Evolutionary conservation across 1,140 invertebrate genomes (phyloP).

Genomic region (Epicauta chinensis): DNA sequence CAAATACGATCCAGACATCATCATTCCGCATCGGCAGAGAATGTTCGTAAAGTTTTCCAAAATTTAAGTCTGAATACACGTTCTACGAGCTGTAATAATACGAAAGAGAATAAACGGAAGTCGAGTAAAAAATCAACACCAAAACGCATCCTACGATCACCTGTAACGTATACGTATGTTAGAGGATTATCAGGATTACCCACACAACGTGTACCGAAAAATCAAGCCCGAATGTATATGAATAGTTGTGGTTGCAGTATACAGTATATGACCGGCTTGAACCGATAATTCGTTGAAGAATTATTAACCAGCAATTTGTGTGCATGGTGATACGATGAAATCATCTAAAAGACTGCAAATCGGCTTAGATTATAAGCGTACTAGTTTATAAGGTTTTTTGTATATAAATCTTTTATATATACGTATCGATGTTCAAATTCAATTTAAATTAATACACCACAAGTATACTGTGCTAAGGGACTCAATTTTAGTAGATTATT

Average conservation of each 20-base stretch:
- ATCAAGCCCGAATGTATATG: conserved; percentile 38
- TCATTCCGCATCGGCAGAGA: conserved; percentile 53
- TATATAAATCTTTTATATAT: conserved; percentile 4
- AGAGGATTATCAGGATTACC: conserved; percentile 70
- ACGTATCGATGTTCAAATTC: not conserved
- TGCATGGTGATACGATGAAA: not conserved
- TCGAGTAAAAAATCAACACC: conserved; percentile 51
- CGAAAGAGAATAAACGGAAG: conserved; percentile 42
- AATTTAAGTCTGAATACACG: conserved; percentile 55
- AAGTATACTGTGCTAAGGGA: conserved; percentile 10
- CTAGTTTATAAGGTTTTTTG: conserved; percentile 15
- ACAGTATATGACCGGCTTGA: conserved; percentile 38
- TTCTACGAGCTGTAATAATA: conserved; percentile 54
- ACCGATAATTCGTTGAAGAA: conserved; percentile 31
- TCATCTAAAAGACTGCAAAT: not conserved
- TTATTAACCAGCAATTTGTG: not conserved
- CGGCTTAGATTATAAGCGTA: conserved; percentile 9
- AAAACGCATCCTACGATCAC: conserved; percentile 63
- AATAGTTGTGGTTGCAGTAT: conserved; percentile 37
- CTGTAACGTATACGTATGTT: conserved; percentile 70
- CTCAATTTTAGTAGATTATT: conserved; percentile 19
- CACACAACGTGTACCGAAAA: conserved; percentile 66
- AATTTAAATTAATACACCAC: not conserved
- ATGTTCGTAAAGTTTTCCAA: conserved; percentile 63
- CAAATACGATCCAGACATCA: conserved; percentile 48